Percentiles rank a stretch among this genome's conserved stretches.
These are phyloP conservation scores for Mythimna vitellina DNA, from an alignment of 2,888 invertebrate species.

Conservation along the genomic window DNA sequence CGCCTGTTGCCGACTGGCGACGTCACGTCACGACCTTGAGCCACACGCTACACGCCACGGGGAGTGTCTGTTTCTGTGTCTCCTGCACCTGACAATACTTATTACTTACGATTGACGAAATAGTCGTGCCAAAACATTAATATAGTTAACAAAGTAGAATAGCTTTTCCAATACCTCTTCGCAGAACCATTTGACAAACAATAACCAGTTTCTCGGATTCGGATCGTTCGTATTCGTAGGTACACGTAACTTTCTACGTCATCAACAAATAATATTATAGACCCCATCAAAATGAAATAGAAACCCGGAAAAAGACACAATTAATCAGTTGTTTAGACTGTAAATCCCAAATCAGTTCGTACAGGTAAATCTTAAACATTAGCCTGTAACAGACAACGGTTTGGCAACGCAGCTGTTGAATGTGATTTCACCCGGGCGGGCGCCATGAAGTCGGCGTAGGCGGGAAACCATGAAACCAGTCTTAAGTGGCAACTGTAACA, in stretches of 20 bases:
- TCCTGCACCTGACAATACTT: conserved; percentile 58
- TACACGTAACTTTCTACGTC: conserved; percentile 12
- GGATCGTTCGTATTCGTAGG: background rate
- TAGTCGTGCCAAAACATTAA: background rate
- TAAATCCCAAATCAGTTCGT: conserved; percentile 1
- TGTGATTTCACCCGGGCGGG: conserved; percentile 78
- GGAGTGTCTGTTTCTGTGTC: conserved; percentile 72
- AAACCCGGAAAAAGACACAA: background rate
- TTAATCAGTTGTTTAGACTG: background rate
- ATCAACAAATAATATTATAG: background rate
- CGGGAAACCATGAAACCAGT: conserved; percentile 90
- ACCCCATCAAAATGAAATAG: background rate
- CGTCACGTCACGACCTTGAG: conserved; percentile 84
- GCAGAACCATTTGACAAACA: conserved; percentile 20
- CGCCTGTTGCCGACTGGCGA: conserved; percentile 83
- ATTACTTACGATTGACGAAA: conserved; percentile 14
- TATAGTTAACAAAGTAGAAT: background rate
- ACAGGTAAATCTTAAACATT: conserved; percentile 47
- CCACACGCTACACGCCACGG: conserved; percentile 79
- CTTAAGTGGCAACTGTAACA: conserved; percentile 77
- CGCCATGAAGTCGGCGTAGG: conserved; percentile 89
- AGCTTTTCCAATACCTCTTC: conserved; percentile 7
- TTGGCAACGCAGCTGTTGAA: conserved; percentile 79
- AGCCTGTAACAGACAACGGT: conserved; percentile 54
- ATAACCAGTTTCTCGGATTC: conserved; percentile 21